These are phyloP conservation scores for Brachionus rotundiformis DNA, from an alignment of 1,140 invertebrate species.

Conservation along the genomic window DNA sequence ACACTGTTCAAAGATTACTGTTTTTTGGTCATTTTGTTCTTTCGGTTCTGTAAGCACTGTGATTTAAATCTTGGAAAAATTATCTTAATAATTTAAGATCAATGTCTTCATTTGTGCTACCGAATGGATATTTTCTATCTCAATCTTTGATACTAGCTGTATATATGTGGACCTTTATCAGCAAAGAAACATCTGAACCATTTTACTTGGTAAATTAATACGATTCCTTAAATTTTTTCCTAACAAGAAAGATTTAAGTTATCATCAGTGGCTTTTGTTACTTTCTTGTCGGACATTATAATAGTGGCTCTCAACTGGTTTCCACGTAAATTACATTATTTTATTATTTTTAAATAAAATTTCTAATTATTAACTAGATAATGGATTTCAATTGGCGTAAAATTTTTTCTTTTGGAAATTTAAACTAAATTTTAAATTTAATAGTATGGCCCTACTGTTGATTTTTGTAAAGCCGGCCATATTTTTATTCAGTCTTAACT, in stretches of 20 bases:
- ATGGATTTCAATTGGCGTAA: conserved; percentile 36
- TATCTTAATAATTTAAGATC: neutral
- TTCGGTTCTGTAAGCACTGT: neutral
- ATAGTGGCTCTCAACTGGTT: neutral
- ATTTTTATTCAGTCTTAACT: neutral
- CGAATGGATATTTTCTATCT: conserved; percentile 4
- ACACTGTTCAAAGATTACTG: neutral
- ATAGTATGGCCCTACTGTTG: neutral
- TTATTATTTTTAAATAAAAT: neutral
- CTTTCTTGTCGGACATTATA: conserved; percentile 10
- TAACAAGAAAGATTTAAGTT: neutral
- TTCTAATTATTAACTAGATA: neutral
- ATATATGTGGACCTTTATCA: neutral
- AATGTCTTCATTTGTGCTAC: neutral
- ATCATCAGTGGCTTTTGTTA: neutral
- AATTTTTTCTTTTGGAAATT: too few species aligned
- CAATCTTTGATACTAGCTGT: neutral
- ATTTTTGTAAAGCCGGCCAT: conserved; percentile 1
- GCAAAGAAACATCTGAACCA: conserved; percentile 27
- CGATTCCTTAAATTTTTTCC: too few species aligned
- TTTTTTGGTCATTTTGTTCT: conserved; percentile 6
- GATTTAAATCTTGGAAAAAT: neutral
- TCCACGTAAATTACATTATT: neutral
- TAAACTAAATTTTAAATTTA: too few species aligned
- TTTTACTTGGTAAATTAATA: conserved; percentile 25